Percentiles rank a stretch among this genome's conserved stretches.
Evolutionary conservation across 2,888 invertebrate species (phyloP).

Genomic region (Eupsilia transversa): DNA sequence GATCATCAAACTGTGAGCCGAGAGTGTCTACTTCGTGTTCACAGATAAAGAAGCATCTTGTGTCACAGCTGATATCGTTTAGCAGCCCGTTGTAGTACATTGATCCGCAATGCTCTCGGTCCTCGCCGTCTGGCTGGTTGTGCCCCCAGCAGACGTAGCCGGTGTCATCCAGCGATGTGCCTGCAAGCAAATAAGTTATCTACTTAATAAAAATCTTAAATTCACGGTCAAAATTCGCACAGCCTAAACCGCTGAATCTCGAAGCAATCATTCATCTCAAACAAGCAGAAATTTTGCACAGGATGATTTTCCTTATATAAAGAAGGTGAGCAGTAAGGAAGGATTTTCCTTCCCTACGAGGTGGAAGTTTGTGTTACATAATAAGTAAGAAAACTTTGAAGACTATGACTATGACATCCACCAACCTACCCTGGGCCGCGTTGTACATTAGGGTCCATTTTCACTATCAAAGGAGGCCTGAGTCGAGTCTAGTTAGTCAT

Average conservation of each 20-base stretch:
- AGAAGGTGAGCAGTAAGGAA: background rate
- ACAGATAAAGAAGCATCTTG: slow-evolving; percentile 80
- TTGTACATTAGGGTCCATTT: background rate
- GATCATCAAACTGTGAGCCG: slow-evolving; percentile 3
- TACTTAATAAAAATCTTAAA: background rate
- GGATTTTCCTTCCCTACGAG: too few relatives aligned
- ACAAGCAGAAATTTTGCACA: background rate
- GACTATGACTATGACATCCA: too few relatives aligned
- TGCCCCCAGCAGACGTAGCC: slow-evolving; percentile 79
- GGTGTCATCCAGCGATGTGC: slow-evolving; percentile 69
- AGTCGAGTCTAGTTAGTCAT: background rate
- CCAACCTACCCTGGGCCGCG: background rate
- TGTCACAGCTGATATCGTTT: slow-evolving; percentile 78
- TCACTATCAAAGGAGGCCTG: background rate
- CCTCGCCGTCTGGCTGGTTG: slow-evolving; percentile 80
- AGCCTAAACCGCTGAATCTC: too few relatives aligned
- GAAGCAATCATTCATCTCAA: background rate
- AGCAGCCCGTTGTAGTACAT: slow-evolving; percentile 81
- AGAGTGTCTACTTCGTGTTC: slow-evolving; percentile 76
- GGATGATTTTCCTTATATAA: background rate
- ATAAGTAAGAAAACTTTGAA: background rate
- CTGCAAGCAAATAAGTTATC: slow-evolving; percentile 9
- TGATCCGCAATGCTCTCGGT: slow-evolving; percentile 79
- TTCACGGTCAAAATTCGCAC: background rate
- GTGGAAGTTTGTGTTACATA: background rate